Evolutionary conservation across 2,888 invertebrate species (phyloP).

Genomic region (Deilephila porcellus): DNA sequence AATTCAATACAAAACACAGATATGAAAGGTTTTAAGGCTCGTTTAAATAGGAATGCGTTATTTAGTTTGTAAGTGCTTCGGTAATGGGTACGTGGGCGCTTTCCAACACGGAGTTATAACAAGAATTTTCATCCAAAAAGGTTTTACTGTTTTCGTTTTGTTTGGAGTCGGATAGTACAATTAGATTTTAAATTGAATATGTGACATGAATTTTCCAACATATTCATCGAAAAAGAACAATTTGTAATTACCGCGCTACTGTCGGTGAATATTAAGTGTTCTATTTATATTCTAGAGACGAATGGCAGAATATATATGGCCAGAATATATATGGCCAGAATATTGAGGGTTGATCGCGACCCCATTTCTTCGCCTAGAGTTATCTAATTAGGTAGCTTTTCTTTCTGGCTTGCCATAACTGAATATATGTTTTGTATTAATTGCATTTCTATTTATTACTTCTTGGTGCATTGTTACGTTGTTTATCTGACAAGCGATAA

Average conservation of each 20-base stretch:
- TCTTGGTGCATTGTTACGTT: neutral
- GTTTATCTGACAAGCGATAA: neutral
- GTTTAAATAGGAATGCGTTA: slow-evolving; percentile 47
- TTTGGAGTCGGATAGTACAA: slow-evolving; percentile 33
- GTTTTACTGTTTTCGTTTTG: slow-evolving; percentile 24
- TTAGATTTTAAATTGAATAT: slow-evolving; percentile 30
- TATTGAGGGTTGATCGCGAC: neutral
- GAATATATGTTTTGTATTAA: neutral
- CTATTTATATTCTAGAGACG: slow-evolving; percentile 10
- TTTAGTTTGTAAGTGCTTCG: slow-evolving; percentile 53
- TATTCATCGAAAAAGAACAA: neutral
- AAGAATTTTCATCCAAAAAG: neutral
- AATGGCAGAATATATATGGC: neutral
- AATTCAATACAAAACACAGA: slow-evolving; percentile 22
- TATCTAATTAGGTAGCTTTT: slow-evolving; percentile 2
- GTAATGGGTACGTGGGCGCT: slow-evolving; percentile 57
- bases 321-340: neutral
- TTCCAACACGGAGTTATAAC: slow-evolving; percentile 27
- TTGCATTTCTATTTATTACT: neutral
- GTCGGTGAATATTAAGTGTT: neutral
- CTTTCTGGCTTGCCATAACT: neutral
- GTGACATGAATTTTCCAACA: slow-evolving; percentile 14
- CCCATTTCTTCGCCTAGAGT: neutral
- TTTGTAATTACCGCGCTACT: slow-evolving; percentile 9
- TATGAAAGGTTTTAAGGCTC: slow-evolving; percentile 44